phyloP scores from a whole-genome alignment of 1,140 invertebrate species.

The Paralvinella palmiformis region DNA sequence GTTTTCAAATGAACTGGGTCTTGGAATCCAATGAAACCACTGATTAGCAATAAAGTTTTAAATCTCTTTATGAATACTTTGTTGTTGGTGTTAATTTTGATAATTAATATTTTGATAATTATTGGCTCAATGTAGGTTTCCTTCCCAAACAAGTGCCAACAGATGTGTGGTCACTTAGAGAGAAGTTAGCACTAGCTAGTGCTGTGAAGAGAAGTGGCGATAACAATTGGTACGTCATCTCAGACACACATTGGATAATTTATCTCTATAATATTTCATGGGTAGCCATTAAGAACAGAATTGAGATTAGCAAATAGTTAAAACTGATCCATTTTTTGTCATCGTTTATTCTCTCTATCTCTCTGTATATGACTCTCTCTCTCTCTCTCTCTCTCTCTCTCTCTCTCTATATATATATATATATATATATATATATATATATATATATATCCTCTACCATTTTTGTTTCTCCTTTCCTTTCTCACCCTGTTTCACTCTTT shows the following conservation, averaged over 20 bases:
- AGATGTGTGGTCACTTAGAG: conserved; percentile 66
- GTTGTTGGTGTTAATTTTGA: no score
- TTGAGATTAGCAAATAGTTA: neutral
- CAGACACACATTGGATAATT: neutral
- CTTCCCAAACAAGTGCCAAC: conserved; percentile 6
- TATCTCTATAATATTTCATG: neutral
- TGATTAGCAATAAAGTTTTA: no score
- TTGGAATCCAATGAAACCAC: no score
- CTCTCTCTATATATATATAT: neutral
- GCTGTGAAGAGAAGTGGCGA: conserved; percentile 81
- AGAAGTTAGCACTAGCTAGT: conserved; percentile 78
- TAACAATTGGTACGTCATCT: conserved; percentile 71
- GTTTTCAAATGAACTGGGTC: no score
- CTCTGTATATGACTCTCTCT: no score
- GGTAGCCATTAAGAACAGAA: neutral
- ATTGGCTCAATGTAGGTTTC: no score
- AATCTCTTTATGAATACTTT: no score
- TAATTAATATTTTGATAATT: no score
- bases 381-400: no score
- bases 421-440: neutral
- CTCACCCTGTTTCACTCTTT: neutral
- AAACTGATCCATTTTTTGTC: no score
- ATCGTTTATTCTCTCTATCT: no score
- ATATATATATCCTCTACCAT: neutral
- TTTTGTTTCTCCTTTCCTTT: neutral